Conservation (phyloP, 2,113 vertebrate species). For the Xiphophorus maculatus region DNA sequence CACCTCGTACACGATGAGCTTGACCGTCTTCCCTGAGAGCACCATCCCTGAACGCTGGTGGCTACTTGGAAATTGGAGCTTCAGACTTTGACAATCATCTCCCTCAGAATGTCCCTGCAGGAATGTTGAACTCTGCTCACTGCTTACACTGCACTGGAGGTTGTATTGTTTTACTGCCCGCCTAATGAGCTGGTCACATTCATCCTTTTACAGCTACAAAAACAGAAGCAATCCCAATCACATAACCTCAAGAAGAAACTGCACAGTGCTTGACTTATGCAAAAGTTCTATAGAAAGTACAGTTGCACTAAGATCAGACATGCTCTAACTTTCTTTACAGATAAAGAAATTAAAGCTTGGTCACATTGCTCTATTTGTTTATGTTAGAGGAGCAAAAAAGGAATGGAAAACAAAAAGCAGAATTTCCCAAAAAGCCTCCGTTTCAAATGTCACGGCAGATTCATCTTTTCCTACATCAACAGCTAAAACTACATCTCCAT, state of each 20-base stretch:
- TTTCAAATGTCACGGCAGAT: neutral
- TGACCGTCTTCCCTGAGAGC: slow-evolving; percentile 79
- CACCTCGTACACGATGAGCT: slow-evolving; percentile 79
- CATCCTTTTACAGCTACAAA: slow-evolving; percentile 63
- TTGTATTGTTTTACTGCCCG: slow-evolving; percentile 73
- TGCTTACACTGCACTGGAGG: slow-evolving; percentile 73
- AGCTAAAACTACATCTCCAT: slow-evolving; percentile 21
- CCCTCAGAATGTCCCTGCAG: slow-evolving; percentile 5
- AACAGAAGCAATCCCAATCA: slow-evolving; percentile 31
- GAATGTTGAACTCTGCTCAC: slow-evolving; percentile 76
- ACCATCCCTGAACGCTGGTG: slow-evolving; percentile 47
- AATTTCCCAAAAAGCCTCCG: neutral
- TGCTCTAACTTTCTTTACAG: neutral
- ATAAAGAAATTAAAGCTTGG: neutral
- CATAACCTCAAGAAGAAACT: slow-evolving; percentile 22
- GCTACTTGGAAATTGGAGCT: slow-evolving; percentile 16
- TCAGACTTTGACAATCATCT: slow-evolving; percentile 46
- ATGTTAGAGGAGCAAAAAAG: no score
- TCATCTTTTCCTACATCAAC: neutral
- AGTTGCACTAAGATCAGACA: neutral
- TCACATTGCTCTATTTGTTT: neutral
- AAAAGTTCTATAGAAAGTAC: neutral
- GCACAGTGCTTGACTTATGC: neutral
- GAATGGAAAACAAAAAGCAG: neutral
- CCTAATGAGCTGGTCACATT: slow-evolving; percentile 66